Percentiles rank a stretch among this genome's conserved stretches.
Evolutionary conservation across 2,888 invertebrate species (phyloP).

Genomic region (Geophilus truncorum): DNA sequence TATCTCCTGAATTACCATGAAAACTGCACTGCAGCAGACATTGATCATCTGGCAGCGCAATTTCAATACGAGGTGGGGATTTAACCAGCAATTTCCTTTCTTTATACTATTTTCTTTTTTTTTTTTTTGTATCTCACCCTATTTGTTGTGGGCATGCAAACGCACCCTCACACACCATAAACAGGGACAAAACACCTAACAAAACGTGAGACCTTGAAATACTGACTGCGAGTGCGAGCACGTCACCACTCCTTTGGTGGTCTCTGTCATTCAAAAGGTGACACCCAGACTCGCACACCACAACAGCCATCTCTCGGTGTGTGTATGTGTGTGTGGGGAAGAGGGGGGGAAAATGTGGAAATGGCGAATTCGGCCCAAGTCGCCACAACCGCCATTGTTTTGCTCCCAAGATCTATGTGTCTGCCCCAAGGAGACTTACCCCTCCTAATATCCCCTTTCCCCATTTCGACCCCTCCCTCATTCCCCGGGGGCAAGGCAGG

Average conservation of each 20-base stretch:
- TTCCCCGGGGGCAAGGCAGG: slow-evolving; percentile 25
- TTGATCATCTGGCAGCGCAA: neutral
- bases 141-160: neutral
- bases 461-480: slow-evolving; percentile 12
- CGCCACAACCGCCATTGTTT: slow-evolving; percentile 21
- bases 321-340: too few relatives aligned
- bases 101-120: neutral
- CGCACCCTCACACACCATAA: slow-evolving; percentile 10
- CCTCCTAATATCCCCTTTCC: slow-evolving; percentile 6
- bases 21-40: neutral
- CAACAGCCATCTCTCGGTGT: neutral
- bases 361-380: neutral
- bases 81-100: neutral
- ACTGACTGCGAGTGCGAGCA: neutral
- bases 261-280: slow-evolving; percentile 23
- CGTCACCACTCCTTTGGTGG: slow-evolving; percentile 23
- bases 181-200: slow-evolving; percentile 18
- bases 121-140: neutral
- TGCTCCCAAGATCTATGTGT: slow-evolving; percentile 5
- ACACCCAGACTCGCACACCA: slow-evolving; percentile 9
- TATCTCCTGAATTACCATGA: neutral
- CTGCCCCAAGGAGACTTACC: neutral
- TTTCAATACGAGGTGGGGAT: neutral
- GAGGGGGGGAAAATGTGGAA: too few relatives aligned
- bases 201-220: slow-evolving; percentile 16